phyloP scores from a whole-genome alignment of 1,140 invertebrate species.

The Propsilocerus akamusi region DNA sequence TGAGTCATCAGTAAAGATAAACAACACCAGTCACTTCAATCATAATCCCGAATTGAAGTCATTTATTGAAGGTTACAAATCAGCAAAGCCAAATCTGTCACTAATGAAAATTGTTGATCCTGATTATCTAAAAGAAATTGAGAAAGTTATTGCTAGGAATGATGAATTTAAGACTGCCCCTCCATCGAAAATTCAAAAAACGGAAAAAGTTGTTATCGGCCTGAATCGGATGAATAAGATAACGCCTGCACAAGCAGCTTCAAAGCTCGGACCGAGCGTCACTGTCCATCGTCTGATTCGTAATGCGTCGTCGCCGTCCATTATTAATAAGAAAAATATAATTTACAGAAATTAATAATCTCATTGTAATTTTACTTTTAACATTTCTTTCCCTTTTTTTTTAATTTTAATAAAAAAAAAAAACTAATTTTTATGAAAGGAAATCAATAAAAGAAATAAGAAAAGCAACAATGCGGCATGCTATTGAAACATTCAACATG shows the following conservation, averaged over 20 bases:
- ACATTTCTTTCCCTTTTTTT: too few relatives aligned
- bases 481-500: too few relatives aligned
- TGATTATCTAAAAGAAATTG: constrained; percentile 7
- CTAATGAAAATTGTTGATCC: constrained; percentile 7
- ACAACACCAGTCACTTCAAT: background rate
- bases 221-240: background rate
- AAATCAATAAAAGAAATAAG: too few relatives aligned
- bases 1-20: background rate
- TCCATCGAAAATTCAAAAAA: background rate
- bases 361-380: too few relatives aligned
- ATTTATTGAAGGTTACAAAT: constrained; percentile 3
- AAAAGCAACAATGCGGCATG: too few relatives aligned
- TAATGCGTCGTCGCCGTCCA: too few relatives aligned
- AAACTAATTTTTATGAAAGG: too few relatives aligned
- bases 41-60: background rate
- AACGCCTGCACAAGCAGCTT: too few relatives aligned
- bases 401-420: too few relatives aligned
- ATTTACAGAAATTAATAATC: background rate
- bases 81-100: constrained; percentile 8
- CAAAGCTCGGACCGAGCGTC: background rate
- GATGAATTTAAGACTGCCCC: constrained; percentile 5
- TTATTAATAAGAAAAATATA: too few relatives aligned
- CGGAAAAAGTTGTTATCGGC: background rate
- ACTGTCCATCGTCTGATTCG: background rate
- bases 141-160: constrained; percentile 7